phyloP scores from a whole-genome alignment of 1,140 invertebrate genomes.

The Portunus trituberculatus region DNA sequence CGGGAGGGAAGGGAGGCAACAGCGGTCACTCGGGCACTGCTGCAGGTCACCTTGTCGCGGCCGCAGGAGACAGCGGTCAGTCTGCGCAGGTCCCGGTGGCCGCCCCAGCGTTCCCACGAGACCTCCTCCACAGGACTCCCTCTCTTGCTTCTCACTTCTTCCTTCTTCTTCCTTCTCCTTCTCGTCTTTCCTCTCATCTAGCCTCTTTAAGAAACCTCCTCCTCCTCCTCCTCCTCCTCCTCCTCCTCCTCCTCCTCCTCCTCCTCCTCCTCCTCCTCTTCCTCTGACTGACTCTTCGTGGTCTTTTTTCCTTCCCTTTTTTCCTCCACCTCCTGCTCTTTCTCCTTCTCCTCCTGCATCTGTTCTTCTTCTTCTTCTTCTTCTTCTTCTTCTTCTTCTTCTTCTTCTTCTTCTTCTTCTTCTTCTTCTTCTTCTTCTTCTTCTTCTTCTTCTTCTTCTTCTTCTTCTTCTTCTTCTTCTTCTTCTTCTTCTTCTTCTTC shows the following conservation, averaged over 20 bases:
- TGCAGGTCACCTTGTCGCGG: too few species aligned
- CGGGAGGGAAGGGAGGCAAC: too few species aligned
- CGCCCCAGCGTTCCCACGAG: too few species aligned
- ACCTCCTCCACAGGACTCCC: too few species aligned
- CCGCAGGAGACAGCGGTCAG: too few species aligned
- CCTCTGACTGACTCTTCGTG: not conserved
- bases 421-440: not conserved
- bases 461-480: not conserved
- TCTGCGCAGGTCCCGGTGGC: too few species aligned
- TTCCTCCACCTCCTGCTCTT: not conserved
- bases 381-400: conserved; percentile 14
- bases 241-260: too few species aligned
- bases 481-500: too few species aligned
- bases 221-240: too few species aligned
- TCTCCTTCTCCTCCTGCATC: not conserved
- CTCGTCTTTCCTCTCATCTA: not conserved
- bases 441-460: not conserved
- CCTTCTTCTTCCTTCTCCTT: not conserved
- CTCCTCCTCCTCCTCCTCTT: too few species aligned
- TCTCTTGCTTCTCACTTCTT: not conserved
- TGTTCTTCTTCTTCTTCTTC: not conserved
- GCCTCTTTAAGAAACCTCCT: not conserved
- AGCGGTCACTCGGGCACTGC: too few species aligned
- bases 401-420: not conserved
- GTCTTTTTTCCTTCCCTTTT: not conserved